Evolutionary conservation across 2,888 invertebrate genomes (phyloP), one percentile per base, ranked within the genome.

Genomic region (Aphidoletes aphidimyza): DNA sequence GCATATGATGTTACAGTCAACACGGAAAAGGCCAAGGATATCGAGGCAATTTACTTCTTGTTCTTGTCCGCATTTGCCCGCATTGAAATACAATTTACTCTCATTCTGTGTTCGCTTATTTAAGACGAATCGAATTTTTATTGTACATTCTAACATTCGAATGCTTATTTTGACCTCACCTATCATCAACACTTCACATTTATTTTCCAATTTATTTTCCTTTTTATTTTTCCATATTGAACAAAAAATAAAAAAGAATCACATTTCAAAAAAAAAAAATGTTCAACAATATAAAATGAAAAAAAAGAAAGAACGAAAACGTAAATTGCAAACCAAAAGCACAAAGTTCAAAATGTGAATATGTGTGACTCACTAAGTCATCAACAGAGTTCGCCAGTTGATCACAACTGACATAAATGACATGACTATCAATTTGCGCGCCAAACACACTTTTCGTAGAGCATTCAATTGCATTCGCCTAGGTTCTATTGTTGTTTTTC

Each of bases 301-400:
- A 8, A 6, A 19, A 54, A 11, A 8, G 22, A 19, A 54, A 54
- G 19, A 54, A 11, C n/a, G n/a, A n/a, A n/a, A n/a, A 54, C 6
- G 6, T 22, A 14, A 54, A 54, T 54, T 8, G 2, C 2, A 14
- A 17, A 17, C 37, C 37, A 81, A 81, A 37, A 69, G 69, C 69
- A 11, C 34, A 69, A 69, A 69, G 69, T 69, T 69, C 34, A 30
- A 2, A 69, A 81, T 37, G 6, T 37, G 78, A 8, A 37, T 81
- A 37, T 8, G 6, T 11, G 81, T 34, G 34, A 11, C 69, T 81
- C 37, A 34, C 36, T 3, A 78, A 36, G 14, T 78, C 81, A 81
- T 37, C 81, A 81, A 81, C 11, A 81, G 81, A 81, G 81, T 81
- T n/a, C 81, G 81, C 81, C 81, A 81, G 81, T 81, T 37, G 81